A percentile compares a stretch with the other conserved stretches of the same genome.
Conservation (phyloP, 1,140 invertebrate species). For the Streblospio benedicti region DNA sequence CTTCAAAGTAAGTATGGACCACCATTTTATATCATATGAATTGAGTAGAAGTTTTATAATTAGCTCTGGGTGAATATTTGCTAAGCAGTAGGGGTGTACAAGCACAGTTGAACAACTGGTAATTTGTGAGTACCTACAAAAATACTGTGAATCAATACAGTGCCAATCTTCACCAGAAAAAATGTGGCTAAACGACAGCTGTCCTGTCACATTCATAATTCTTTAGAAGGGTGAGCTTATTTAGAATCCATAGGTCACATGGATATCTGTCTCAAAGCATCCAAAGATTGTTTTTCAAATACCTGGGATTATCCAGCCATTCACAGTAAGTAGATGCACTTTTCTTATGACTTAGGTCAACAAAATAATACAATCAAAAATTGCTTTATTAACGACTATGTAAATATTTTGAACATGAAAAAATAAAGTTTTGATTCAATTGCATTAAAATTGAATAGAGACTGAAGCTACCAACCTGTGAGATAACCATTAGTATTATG, state of each 20-base stretch:
- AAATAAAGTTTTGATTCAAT: constrained; percentile 27
- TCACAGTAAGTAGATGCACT: constrained; percentile 7
- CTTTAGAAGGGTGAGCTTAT: too few species aligned
- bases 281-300: constrained; percentile 32
- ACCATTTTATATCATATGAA: too few species aligned
- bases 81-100: constrained; percentile 36
- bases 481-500: constrained; percentile 23
- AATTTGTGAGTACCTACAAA: constrained; percentile 35
- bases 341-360: constrained; percentile 21
- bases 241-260: too few species aligned
- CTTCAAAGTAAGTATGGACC: too few species aligned
- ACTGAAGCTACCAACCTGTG: constrained; percentile 23
- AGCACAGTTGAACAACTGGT: constrained; percentile 36
- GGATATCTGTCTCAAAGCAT: too few species aligned
- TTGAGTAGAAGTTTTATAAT: too few species aligned
- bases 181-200: too few species aligned
- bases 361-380: constrained; percentile 33
- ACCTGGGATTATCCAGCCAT: constrained; percentile 17
- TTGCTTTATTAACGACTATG: constrained; percentile 25
- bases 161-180: constrained; percentile 37
- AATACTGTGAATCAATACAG: constrained; percentile 35
- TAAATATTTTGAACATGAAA: constrained; percentile 26
- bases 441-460: constrained; percentile 34
- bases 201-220: too few species aligned
- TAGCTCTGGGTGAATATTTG: too few species aligned